Base-by-base conservation (phyloP, 35 echinoderm and acorn worm genomes). In the Stichopus chloronotus region DNA sequence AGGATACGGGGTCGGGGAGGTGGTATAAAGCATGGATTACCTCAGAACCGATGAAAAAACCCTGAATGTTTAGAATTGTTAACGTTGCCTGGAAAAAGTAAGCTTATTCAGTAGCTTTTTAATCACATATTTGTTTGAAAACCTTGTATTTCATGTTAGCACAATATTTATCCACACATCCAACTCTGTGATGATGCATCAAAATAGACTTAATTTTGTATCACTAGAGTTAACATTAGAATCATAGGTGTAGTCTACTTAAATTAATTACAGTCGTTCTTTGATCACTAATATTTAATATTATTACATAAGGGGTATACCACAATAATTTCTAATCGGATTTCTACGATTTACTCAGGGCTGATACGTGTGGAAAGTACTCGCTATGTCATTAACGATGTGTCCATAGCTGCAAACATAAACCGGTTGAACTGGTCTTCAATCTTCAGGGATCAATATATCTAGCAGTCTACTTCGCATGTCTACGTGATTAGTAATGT, bases 1-100 rank as follows among this genome's bases (percentile, higher is more conserved):
- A 81, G 5, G 5, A 81, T 81, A 81, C 78, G 78, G 78, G 3
- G 30, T 43, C 1, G 14, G 78, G 78, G 43, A 5, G 4, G 78
- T 2, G 78, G 78, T 81, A 81, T 81, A 5, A 81, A 1, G 78
- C 78, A n/a, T 81, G 78, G 78, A 81, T 81, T 81, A 81, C 78
- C 1, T 81, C 5, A 52, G 78, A 81, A 25, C 43, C 78, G 43
- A 81, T 81, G 78, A 81, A 25, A 9, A 52, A 81, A 4, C 11
- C 78, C 43, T 14, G 78, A 5, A 81, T 81, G 5, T 81, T 23
- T 81, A 81, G 78, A 52, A 81, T 81, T 23, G 25, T 52, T 23
- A 25, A 81, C 43, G 78, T 81, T 23, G 25, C 43, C 1, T 2
- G 78, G 78, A 81, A 81, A 1, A n/a, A 71, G 1, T 71, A 71